Evolutionary conservation across 2,888 invertebrate genomes (phyloP), one percentile per base, ranked within the genome.

Genomic region (Mythimna ferrago): DNA sequence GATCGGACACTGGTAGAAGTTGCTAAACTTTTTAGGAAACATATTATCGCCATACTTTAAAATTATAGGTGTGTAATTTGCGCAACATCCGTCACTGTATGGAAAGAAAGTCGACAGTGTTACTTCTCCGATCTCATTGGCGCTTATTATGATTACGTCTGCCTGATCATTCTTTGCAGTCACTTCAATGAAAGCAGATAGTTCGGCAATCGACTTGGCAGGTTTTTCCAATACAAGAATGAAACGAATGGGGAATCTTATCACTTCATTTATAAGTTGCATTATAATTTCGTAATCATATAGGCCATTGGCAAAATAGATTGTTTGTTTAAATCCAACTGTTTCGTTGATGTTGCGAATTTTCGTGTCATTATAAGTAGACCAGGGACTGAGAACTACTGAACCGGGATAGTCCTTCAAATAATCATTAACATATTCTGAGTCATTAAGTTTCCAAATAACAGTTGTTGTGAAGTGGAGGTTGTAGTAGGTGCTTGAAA

Each of bases 1-100:
- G 5, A 93, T 85, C 6, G 91, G 90, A 76, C 94, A 94, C 53
- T 88, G 84, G 57, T 92, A 76, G 69, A 93, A 93, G 78, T 94
- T 92, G 2, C 54, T 73, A 69, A 89, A 92, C 77, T 94, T 94
- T 54, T 81, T 88, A 4, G 89, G 89, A 84, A 92, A 93, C 53
- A 89, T 80, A 11, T 83, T 75, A 32, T 80, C 70, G 9, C 86
- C 73, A 21, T 57, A 10, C 6, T 85, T 81, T 53, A 93, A 61
- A 64, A 67, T 53, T 4, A 91, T 82, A 2, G 93, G 90, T 10
- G 85, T 84, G 35, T 81, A 82, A 69, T 93, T 88, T 2, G 79
- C 87, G 81, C 94, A 94, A 21, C 73, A 73, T 19, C 87, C 88
- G 6, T 87, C 78, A 11, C 78, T 85, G 65, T 91, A 92, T 5